Percentiles rank a stretch among this genome's conserved stretches.
These are phyloP conservation scores for Morpho deidamia DNA, from an alignment of 2,888 invertebrate genomes.

Conservation along the genomic window DNA sequence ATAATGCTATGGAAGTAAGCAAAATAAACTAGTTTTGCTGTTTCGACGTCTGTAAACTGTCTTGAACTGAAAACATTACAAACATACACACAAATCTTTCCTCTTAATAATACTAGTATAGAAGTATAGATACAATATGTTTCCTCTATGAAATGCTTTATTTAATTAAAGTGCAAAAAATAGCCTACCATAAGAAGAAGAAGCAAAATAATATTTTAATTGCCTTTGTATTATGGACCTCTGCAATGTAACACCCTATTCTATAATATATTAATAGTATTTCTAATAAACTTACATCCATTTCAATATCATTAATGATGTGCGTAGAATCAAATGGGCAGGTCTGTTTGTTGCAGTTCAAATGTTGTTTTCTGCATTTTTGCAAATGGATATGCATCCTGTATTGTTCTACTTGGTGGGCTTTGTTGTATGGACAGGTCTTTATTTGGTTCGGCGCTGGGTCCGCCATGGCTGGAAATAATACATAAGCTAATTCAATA, in stretches of 20 bases:
- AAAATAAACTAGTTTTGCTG: too few relatives aligned
- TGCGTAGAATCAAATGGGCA: conserved; percentile 80
- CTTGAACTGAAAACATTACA: too few relatives aligned
- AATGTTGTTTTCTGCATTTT: conserved; percentile 75
- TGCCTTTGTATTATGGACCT: background rate
- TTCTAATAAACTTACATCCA: conserved; percentile 52
- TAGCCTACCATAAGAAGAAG: background rate
- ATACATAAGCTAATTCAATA: background rate
- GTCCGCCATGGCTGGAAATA: conserved; percentile 37
- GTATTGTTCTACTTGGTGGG: conserved; percentile 73
- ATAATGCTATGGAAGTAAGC: too few relatives aligned
- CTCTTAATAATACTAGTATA: too few relatives aligned
- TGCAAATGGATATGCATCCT: conserved; percentile 76
- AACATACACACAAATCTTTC: too few relatives aligned
- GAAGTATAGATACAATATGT: background rate
- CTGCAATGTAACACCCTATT: too few relatives aligned
- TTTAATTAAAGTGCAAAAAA: background rate
- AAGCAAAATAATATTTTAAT: background rate
- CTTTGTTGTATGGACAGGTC: conserved; percentile 76
- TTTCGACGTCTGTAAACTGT: too few relatives aligned
- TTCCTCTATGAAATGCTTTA: background rate
- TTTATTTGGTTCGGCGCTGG: conserved; percentile 52
- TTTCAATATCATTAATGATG: conserved; percentile 69
- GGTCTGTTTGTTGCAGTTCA: conserved; percentile 43
- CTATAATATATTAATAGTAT: too few relatives aligned